These are phyloP conservation scores for Drosophila aldrichi DNA, from an alignment of 2,888 invertebrate genomes.

Conservation along the genomic window DNA sequence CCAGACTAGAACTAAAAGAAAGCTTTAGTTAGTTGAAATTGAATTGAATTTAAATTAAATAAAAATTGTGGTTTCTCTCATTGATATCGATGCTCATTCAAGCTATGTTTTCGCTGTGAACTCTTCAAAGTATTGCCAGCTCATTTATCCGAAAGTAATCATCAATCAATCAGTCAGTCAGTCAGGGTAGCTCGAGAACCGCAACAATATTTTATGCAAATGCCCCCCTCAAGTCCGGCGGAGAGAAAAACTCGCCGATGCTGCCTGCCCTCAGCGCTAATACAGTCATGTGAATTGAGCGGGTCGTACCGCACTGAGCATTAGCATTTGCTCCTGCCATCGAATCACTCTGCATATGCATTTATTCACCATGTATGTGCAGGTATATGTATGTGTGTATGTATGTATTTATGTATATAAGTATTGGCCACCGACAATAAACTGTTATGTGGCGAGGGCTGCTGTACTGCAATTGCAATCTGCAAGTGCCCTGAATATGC, in stretches of 20 bases:
- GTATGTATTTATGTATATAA: neutral
- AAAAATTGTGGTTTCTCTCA: neutral
- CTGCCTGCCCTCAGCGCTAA: constrained; percentile 62
- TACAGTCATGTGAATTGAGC: constrained; percentile 40
- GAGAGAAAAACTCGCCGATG: constrained; percentile 25
- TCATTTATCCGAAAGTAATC: neutral
- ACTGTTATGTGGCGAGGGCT: constrained; percentile 52
- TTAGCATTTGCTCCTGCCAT: constrained; percentile 11
- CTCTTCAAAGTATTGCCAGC: neutral
- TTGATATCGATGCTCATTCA: neutral
- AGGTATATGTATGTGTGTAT: neutral
- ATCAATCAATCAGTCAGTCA: neutral
- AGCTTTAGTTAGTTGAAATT: neutral
- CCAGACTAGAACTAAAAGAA: no score
- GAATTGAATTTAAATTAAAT: neutral
- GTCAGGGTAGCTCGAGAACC: constrained; percentile 15
- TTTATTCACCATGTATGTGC: neutral
- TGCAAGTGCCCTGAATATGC: constrained; percentile 33
- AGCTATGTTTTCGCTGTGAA: no score
- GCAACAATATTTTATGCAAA: constrained; percentile 70
- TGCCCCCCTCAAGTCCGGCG: constrained; percentile 15
- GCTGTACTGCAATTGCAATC: constrained; percentile 42
- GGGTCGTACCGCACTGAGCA: constrained; percentile 29
- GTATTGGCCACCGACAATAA: constrained; percentile 40
- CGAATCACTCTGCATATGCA: constrained; percentile 2